These are phyloP conservation scores for Osmerus eperlanus DNA, from an alignment of 2,113 vertebrate genomes.

Conservation along the genomic window DNA sequence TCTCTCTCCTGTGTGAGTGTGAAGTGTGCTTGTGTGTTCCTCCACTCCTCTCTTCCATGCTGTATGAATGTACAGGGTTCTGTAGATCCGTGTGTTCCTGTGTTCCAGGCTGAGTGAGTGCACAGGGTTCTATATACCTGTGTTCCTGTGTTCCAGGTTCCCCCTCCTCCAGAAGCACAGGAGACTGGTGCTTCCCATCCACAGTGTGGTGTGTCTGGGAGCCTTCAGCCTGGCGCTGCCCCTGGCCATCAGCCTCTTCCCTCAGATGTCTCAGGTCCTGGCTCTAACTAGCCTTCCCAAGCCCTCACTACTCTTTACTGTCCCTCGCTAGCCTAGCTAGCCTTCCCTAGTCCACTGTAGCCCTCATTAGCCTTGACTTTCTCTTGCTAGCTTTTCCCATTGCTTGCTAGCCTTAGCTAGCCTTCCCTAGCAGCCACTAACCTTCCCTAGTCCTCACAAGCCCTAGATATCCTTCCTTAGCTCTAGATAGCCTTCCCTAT, in stretches of 20 bases:
- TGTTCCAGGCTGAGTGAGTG: neutral
- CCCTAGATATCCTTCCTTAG: neutral
- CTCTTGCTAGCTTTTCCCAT: too few species aligned
- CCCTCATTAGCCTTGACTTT: too few species aligned
- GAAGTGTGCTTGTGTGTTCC: neutral
- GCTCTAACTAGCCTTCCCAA: neutral
- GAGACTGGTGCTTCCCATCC: constrained; percentile 82
- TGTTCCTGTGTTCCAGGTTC: constrained; percentile 68
- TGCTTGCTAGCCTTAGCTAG: too few species aligned
- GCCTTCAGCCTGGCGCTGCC: constrained; percentile 90
- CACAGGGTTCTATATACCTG: neutral
- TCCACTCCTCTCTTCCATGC: neutral
- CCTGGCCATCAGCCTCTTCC: constrained; percentile 94
- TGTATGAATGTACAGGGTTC: too few species aligned
- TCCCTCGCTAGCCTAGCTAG: neutral
- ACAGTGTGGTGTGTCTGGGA: constrained; percentile 88
- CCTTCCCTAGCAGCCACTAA: too few species aligned
- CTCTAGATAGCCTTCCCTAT: too few species aligned
- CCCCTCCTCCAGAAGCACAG: constrained; percentile 76
- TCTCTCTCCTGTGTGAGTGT: too few species aligned
- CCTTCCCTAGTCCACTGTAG: neutral
- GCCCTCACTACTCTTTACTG: neutral
- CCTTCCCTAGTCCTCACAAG: neutral
- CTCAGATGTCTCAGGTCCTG: constrained; percentile 89
- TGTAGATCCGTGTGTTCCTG: neutral